Evolutionary conservation across 1,140 invertebrate species (phyloP).

Genomic region (Thrips palmi): DNA sequence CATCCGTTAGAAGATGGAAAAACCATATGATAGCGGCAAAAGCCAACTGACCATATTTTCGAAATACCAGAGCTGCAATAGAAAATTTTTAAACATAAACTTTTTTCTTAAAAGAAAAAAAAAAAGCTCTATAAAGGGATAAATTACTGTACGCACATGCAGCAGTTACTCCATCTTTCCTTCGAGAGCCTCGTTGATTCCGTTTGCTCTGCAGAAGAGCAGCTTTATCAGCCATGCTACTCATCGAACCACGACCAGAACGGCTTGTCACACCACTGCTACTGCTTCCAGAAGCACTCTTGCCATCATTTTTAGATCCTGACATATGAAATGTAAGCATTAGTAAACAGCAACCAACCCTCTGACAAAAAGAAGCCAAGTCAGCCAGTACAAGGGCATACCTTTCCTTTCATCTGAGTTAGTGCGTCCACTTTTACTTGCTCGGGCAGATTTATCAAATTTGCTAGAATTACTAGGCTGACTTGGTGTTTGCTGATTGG

Average conservation of each 20-base stretch:
- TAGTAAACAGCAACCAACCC: constrained; percentile 8
- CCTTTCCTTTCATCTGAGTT: background rate
- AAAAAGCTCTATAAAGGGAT: too few relatives aligned
- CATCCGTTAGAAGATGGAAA: constrained; percentile 54
- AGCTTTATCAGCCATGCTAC: too few relatives aligned
- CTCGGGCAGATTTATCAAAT: background rate
- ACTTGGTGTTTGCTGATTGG: constrained; percentile 6
- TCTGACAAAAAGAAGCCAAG: constrained; percentile 5
- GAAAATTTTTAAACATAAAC: background rate
- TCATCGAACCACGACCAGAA: too few relatives aligned
- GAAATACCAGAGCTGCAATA: constrained; percentile 11
- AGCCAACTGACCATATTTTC: constrained; percentile 16
- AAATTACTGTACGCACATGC: constrained; percentile 5
- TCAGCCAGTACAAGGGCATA: background rate
- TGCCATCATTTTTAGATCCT: too few relatives aligned
- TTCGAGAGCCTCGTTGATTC: background rate
- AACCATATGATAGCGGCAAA: constrained; percentile 34
- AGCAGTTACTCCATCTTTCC: constrained; percentile 6
- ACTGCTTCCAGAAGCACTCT: too few relatives aligned
- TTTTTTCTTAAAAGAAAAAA: too few relatives aligned
- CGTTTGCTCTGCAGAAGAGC: too few relatives aligned
- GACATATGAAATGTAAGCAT: constrained; percentile 5
- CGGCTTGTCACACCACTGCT: too few relatives aligned
- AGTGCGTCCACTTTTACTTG: background rate
- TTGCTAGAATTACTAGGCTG: background rate